Base-by-base conservation (phyloP, 2,888 invertebrate species). In the Brenthis daphne region DNA sequence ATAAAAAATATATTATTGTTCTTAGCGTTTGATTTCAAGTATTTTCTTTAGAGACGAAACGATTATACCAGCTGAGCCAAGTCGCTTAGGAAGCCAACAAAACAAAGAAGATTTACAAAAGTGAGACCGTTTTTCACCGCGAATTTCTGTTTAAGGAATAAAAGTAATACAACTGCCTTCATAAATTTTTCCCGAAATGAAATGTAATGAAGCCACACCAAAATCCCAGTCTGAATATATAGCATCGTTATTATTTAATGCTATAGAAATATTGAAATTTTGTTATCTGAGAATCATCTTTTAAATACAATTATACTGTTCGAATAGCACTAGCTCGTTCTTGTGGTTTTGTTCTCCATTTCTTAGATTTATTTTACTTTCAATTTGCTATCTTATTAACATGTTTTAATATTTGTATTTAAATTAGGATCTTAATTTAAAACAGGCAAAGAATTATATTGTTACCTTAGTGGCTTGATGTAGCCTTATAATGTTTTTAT, bases 81-180 rank as follows among this genome's bases (percentile, higher is more conserved):
- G 37, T 51, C 64, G 60, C 58, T 55, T 61, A 56, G 50, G 68
- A 63, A 53, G 65, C 60, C 47, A 56, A 58, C 69, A 63, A 70
- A 74, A 77, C 74, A 79, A 78, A 78, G 75, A 71, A 63, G 75
- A 75, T 72, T 77, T 75, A 77, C 74, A 75, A 78, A 77, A 73
- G 73, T 73, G 70, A 71, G 70, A 70, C 70, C 74, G 74, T 77
- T 76, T 75, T 73, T 74, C 75, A 76, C 72, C 70, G 65, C 68
- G 70, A 72, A 74, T 74, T 75, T 33, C 68, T 68, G 54, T 68
- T 68, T 58, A 60, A 68, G 50, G 48, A 64, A 68, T 64, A 57
- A 68, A 68, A 60, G 68, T 24, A 65, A 58, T 20, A 65, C 58
- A 57, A 68, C 55, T 58, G 64, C 58, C 58, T 58, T 48, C 68